Conservation (phyloP, 2,113 vertebrate genomes). For the Caracal caracal region DNA sequence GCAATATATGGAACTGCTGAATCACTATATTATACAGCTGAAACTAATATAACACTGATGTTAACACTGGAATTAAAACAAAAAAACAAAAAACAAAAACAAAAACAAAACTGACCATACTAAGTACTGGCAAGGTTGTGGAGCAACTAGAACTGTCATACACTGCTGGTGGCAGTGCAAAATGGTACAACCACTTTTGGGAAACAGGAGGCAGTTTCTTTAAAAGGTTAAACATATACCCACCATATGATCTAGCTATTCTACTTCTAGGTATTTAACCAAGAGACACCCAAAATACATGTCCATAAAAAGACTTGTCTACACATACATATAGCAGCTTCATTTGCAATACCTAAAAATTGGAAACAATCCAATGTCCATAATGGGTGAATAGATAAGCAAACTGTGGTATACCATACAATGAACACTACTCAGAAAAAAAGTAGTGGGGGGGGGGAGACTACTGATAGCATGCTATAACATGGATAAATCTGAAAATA, state of each 20-base stretch:
- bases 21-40: not conserved
- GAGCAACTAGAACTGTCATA: not conserved
- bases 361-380: not conserved
- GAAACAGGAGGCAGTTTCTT: conserved; percentile 24
- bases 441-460: not conserved
- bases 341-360: conserved; percentile 19
- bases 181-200: not conserved
- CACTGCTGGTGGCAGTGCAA: not conserved
- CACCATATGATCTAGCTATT: not conserved
- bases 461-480: not conserved
- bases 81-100: not conserved
- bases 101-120: not conserved
- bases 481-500: not conserved
- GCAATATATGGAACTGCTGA: not conserved
- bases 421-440: not conserved
- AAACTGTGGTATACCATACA: not conserved
- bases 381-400: not conserved
- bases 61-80: not conserved
- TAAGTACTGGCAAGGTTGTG: not conserved
- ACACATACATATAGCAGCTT: not conserved
- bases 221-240: not conserved
- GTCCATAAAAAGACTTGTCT: not conserved
- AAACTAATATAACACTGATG: not conserved
- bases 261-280: not conserved
- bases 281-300: not conserved